phyloP scores from a whole-genome alignment of 2,797 vertebrate genomes.

The Catamblyrhynchus diadema region DNA sequence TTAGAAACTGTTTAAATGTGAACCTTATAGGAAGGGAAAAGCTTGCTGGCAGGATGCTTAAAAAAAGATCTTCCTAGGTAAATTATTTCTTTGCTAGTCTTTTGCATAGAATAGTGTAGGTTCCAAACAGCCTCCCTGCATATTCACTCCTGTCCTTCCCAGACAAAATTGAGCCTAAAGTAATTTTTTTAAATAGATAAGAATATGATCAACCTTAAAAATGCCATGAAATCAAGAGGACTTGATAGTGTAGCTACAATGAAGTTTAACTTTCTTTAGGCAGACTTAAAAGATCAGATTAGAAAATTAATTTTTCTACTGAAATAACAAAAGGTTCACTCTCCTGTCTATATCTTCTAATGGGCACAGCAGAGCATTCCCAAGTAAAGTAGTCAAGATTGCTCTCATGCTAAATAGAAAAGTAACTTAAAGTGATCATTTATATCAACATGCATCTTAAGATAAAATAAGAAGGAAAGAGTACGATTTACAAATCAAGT shows the following conservation, averaged over 20 bases:
- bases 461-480: neutral
- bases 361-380: neutral
- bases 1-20: neutral
- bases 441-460: neutral
- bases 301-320: neutral
- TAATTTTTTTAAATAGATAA: neutral
- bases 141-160: neutral
- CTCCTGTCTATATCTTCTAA: neutral
- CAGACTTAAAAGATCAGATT: neutral
- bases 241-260: neutral
- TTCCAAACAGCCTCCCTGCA: neutral
- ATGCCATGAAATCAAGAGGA: neutral
- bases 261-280: neutral
- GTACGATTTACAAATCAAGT: neutral
- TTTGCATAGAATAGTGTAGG: neutral
- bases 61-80: neutral
- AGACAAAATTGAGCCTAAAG: neutral
- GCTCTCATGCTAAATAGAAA: neutral
- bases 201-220: neutral
- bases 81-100: neutral
- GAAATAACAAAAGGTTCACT: neutral
- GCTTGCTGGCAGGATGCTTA: neutral
- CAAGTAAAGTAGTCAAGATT: neutral
- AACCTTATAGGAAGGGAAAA: neutral
- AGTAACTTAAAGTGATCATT: slow-evolving; percentile 12